phyloP scores from a whole-genome alignment of 2,113 vertebrate species.

The Geococcyx californianus region DNA sequence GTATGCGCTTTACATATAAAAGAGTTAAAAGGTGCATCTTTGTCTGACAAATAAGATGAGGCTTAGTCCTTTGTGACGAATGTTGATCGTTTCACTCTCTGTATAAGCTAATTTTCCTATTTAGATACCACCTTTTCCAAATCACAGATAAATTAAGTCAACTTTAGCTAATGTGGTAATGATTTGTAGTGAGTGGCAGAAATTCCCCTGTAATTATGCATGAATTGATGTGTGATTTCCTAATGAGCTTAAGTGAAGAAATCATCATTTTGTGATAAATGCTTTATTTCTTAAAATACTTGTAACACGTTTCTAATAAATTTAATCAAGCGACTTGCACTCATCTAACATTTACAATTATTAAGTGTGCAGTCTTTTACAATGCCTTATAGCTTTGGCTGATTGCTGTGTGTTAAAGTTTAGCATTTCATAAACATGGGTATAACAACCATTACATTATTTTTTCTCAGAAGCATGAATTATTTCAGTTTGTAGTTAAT shows the following conservation, averaged over 20 bases:
- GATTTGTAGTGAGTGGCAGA: constrained; percentile 79
- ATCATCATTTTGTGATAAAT: constrained; percentile 82
- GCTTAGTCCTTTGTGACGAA: not conserved
- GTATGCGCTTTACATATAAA: constrained; percentile 31
- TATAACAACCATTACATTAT: constrained; percentile 64
- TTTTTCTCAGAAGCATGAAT: constrained; percentile 60
- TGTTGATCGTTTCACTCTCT: not conserved
- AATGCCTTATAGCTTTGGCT: constrained; percentile 55
- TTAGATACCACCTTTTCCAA: constrained; percentile 69
- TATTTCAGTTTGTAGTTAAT: constrained; percentile 68
- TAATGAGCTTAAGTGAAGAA: constrained; percentile 85
- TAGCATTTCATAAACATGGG: constrained; percentile 68
- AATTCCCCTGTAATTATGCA: constrained; percentile 81
- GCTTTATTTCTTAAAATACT: constrained; percentile 83
- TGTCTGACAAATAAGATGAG: constrained; percentile 6
- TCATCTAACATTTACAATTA: constrained; percentile 76
- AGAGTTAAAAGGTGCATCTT: constrained; percentile 24
- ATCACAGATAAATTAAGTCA: constrained; percentile 72
- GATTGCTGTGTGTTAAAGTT: constrained; percentile 69
- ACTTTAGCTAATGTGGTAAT: constrained; percentile 79
- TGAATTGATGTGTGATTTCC: constrained; percentile 85
- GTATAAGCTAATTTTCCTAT: constrained; percentile 46
- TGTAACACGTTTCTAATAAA: constrained; percentile 80
- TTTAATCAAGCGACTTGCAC: constrained; percentile 74
- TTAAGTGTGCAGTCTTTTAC: constrained; percentile 73